Evolutionary conservation across 2,797 vertebrate species (phyloP).

Genomic region (Urosaurus nigricauda): DNA sequence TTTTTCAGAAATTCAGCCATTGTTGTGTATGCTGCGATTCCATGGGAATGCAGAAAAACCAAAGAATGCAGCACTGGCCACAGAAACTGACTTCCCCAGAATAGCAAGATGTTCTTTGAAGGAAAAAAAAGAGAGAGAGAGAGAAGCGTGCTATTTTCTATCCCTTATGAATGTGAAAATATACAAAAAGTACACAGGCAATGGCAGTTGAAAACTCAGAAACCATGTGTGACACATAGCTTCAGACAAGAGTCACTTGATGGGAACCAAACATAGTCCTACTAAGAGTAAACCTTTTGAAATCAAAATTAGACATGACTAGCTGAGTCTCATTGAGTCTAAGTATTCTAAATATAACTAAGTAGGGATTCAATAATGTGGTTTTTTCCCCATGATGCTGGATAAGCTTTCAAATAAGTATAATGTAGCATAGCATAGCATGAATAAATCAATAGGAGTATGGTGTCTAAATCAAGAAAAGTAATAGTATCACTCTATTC

Average conservation of each 20-base stretch:
- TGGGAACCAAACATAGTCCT: not conserved
- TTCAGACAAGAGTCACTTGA: not conserved
- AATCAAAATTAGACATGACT: not conserved
- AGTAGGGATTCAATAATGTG: not conserved
- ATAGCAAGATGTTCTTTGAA: not conserved
- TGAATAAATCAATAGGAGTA: too few relatives aligned
- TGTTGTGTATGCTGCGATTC: not conserved
- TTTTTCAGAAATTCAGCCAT: slow-evolving; percentile 59
- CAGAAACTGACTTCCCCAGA: not conserved
- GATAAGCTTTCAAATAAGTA: not conserved
- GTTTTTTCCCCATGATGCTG: not conserved
- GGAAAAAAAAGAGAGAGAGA: not conserved
- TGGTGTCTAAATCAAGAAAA: too few relatives aligned
- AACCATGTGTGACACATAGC: not conserved
- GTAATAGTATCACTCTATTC: too few relatives aligned
- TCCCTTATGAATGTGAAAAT: not conserved
- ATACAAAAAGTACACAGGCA: not conserved
- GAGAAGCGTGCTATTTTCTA: not conserved
- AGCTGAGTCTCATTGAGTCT: not conserved
- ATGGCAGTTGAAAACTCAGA: not conserved
- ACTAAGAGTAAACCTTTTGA: not conserved
- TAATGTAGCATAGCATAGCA: too few relatives aligned
- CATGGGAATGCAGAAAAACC: not conserved
- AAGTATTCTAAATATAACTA: not conserved
- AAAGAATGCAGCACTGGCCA: not conserved